These are phyloP conservation scores for Gallirallus australis DNA, from an alignment of 2,797 vertebrate species.

Conservation along the genomic window DNA sequence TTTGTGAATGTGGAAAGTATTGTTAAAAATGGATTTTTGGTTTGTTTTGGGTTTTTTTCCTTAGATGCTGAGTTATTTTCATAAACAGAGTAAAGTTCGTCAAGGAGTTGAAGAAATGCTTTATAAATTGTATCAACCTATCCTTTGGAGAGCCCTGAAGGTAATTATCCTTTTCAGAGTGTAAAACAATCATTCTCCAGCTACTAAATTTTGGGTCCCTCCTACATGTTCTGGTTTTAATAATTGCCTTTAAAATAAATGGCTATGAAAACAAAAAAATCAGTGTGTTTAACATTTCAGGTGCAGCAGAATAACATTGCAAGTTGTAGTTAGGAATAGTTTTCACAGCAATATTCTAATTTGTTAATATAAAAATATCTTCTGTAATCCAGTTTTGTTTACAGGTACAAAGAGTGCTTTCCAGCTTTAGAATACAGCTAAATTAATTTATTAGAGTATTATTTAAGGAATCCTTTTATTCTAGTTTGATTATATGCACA, in stretches of 20 bases:
- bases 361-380: background rate
- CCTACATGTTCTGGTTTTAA: background rate
- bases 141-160: conserved; percentile 93
- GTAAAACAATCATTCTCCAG: background rate
- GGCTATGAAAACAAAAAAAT: background rate
- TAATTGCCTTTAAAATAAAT: background rate
- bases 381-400: background rate
- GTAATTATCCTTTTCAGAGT: conserved; percentile 68
- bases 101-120: conserved; percentile 92
- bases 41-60: background rate
- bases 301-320: background rate
- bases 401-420: background rate
- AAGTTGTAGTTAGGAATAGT: background rate
- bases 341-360: background rate
- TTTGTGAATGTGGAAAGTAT: background rate
- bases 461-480: background rate
- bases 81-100: conserved; percentile 88
- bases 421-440: background rate
- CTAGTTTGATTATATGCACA: background rate
- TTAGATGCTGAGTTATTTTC: conserved; percentile 91
- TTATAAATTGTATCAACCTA: conserved; percentile 88
- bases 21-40: background rate
- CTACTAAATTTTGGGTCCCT: background rate
- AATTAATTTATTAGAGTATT: background rate
- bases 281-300: background rate